Conservation (phyloP, 2,797 vertebrate genomes). For the Anniella stebbinsi region DNA sequence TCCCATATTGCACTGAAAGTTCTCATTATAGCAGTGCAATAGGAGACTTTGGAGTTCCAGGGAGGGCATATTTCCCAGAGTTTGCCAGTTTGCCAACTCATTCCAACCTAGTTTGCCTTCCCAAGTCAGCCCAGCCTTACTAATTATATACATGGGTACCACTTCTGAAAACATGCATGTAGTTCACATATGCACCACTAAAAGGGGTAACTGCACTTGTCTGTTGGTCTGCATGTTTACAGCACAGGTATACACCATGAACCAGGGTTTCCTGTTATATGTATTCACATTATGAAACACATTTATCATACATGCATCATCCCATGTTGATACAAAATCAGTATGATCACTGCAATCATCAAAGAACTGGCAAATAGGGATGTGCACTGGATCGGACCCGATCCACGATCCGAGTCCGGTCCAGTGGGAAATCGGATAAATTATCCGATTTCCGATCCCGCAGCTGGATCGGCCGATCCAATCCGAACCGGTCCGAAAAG, state of each 20-base stretch:
- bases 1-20: no score
- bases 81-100: background rate
- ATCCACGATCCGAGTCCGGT: no score
- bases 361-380: background rate
- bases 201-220: background rate
- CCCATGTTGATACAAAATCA: background rate
- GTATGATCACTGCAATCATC: background rate
- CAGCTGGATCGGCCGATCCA: no score
- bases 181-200: background rate
- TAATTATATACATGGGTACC: background rate
- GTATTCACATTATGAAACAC: background rate
- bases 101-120: background rate
- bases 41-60: no score
- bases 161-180: background rate
- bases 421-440: no score
- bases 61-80: background rate
- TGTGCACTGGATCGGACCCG: no score
- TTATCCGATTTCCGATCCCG: no score
- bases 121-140: background rate
- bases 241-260: background rate
- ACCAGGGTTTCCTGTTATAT: background rate
- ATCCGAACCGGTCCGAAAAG: no score
- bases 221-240: background rate
- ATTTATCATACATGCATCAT: background rate
- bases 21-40: no score